phyloP scores from a whole-genome alignment of 2,113 vertebrate species.

The Sinocyclocheilus maitianheensis region DNA sequence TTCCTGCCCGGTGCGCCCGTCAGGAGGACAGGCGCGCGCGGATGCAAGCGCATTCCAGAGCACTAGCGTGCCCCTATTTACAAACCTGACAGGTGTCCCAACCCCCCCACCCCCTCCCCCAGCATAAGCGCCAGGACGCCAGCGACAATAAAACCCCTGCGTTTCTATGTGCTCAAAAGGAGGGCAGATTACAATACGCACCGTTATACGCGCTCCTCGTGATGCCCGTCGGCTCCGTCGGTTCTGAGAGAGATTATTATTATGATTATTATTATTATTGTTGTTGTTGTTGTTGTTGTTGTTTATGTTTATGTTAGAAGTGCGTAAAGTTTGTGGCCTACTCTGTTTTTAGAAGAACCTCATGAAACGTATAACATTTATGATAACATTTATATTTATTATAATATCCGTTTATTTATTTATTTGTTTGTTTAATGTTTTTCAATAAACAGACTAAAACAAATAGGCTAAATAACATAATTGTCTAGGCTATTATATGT shows the following conservation, averaged over 20 bases:
- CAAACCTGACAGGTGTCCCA: conserved; percentile 49
- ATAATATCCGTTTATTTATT: not conserved
- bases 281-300: conserved; percentile 8
- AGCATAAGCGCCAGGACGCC: conserved; percentile 38
- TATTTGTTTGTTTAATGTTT: not conserved
- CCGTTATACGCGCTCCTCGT: conserved; percentile 68
- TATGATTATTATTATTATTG: not conserved
- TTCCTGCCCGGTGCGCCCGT: conserved; percentile 15
- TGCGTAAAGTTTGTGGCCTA: not conserved
- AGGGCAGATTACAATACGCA: conserved; percentile 62
- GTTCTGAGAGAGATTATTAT: conserved; percentile 41
- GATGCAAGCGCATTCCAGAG: conserved; percentile 59
- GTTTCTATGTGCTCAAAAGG: conserved; percentile 42
- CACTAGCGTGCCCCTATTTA: conserved; percentile 43
- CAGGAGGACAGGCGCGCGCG: conserved; percentile 17
- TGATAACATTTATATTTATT: not conserved
- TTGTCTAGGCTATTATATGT: too few species aligned
- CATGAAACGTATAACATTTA: not conserved
- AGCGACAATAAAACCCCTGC: conserved; percentile 54
- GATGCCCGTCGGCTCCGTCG: conserved; percentile 59
- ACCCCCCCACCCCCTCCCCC: not conserved
- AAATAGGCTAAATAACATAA: not conserved
- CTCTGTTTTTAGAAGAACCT: not conserved
- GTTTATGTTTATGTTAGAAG: not conserved
- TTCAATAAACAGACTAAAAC: not conserved